Base-by-base conservation (phyloP, 2,888 invertebrate species). In the Trachelus iudaicus region DNA sequence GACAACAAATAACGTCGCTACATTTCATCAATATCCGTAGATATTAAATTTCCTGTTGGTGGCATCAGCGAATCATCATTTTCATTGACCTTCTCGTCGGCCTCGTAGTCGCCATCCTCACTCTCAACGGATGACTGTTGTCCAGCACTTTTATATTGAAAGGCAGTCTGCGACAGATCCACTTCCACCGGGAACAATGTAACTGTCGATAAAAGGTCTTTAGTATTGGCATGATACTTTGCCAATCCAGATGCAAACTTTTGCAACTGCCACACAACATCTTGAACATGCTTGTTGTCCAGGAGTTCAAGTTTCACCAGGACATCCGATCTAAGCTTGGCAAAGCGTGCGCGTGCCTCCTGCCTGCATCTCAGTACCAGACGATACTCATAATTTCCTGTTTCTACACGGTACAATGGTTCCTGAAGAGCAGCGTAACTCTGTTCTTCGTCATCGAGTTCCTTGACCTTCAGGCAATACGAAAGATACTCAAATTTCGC, bases 391-490 rank as follows among this genome's bases (percentile, higher is more conserved):
- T 99, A 99, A 91, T 99, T 99, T 73, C 99, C 99, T 0, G 99
- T 99, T 92, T 99, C 99, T 0, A 99, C 98, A 71, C 99, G 94
- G 90, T 99, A 99, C 69, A 99, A 92, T 0, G 99, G 98, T 90
- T 99, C 99, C 89, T 99, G 98, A 23, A 99, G 89, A 0, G 97
- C 95, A 11, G 96, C 96, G 89, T 97, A 99, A 73, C 97, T 97
- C 84, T 98, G 98, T 88, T 99, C 99, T 89, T 99, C 99, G 89
- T 99, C 99, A 86, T 99, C 99, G 97, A 99, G 97, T 92, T 99
- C 99, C 91, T 99, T 99, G 0, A 99, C 98, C 93, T 99, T 99
- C 78, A 99, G 93, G 89, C 99, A 99, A 91, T 99, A 99, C 0
- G 99, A 99, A 77, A 99, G 93, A 91, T 99, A 99, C 89, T 99